Conservation (phyloP, 2,797 vertebrate species). For the Gobionotothen gibberifrons region DNA sequence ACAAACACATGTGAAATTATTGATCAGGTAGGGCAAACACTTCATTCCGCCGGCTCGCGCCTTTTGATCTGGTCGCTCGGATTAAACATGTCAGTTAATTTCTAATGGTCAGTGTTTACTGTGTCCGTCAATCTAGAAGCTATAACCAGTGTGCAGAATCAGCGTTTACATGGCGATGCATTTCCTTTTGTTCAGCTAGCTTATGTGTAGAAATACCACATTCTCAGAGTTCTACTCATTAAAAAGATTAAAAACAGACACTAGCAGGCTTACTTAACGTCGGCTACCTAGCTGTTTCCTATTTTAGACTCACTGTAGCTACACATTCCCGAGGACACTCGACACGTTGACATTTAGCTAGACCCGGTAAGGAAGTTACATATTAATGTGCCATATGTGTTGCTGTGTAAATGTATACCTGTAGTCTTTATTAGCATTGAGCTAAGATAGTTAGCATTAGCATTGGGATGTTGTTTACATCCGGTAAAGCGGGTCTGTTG, state of each 20-base stretch:
- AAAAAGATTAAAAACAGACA: not conserved
- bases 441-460: conserved; percentile 56
- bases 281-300: not conserved
- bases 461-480: conserved; percentile 79
- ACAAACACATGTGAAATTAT: conserved; percentile 85
- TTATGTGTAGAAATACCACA: conserved; percentile 60
- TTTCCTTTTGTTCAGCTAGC: conserved; percentile 83
- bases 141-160: conserved; percentile 47
- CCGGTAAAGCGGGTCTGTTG: conserved; percentile 57
- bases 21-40: conserved; percentile 80
- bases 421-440: conserved; percentile 34
- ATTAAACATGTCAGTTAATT: not conserved
- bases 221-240: conserved; percentile 12
- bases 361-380: conserved; percentile 44
- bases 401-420: conserved; percentile 42
- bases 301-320: conserved; percentile 1
- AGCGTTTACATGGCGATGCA: conserved; percentile 77
- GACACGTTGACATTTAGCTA: conserved; percentile 36
- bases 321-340: conserved; percentile 10
- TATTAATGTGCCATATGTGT: conserved; percentile 51
- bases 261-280: not conserved
- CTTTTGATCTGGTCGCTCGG: conserved; percentile 1
- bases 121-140: conserved; percentile 11
- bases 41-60: conserved; percentile 11
- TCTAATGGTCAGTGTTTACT: not conserved